Evolutionary conservation across 1,140 invertebrate species (phyloP).

Genomic region (Cepaea nemoralis): DNA sequence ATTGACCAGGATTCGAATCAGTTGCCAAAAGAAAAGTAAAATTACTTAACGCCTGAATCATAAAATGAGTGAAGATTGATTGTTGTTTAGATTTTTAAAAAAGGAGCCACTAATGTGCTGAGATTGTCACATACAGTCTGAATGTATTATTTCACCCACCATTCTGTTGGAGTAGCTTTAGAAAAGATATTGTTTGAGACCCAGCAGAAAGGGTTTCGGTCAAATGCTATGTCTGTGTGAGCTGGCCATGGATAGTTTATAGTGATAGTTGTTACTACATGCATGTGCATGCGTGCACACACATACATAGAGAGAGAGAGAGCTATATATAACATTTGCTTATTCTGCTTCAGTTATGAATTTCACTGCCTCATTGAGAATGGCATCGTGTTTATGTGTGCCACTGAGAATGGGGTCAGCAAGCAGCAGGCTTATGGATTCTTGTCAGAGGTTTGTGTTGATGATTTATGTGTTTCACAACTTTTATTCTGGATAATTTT

Average conservation of each 20-base stretch:
- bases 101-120: too few species aligned
- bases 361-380: conserved; percentile 70
- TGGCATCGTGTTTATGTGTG: conserved; percentile 69
- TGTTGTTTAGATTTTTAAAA: too few species aligned
- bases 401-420: conserved; percentile 60
- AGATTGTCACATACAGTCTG: too few species aligned
- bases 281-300: too few species aligned
- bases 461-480: too few species aligned
- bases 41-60: too few species aligned
- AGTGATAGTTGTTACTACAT: too few species aligned
- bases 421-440: conserved; percentile 67
- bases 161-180: neutral
- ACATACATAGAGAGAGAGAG: neutral
- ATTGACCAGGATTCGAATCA: too few species aligned
- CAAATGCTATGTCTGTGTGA: neutral
- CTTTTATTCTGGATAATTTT: too few species aligned
- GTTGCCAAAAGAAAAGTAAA: too few species aligned
- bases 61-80: too few species aligned
- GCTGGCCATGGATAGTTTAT: neutral
- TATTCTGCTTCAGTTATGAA: conserved; percentile 61
- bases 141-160: too few species aligned
- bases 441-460: conserved; percentile 63
- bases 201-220: neutral
- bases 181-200: neutral
- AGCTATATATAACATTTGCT: neutral